Evolutionary conservation across 2,113 vertebrate genomes (phyloP), one percentile per base, ranked within the genome.

Genomic region (Crocuta crocuta): DNA sequence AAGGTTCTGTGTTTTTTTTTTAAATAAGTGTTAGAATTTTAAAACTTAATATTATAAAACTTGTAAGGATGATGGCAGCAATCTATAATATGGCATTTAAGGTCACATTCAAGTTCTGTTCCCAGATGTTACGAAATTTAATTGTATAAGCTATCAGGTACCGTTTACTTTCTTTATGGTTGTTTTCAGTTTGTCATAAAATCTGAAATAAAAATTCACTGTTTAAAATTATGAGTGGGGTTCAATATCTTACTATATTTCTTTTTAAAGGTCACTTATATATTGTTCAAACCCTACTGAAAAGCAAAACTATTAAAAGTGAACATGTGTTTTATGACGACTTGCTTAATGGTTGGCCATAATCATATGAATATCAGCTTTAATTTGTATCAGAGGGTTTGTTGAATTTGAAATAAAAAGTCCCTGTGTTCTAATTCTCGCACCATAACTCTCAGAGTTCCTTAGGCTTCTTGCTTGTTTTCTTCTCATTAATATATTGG

Each of bases 261-360:
- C 65, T 86, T 81, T 95, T 95, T 35, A 85, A 76, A 88, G 71
- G 15, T 19, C 11, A 58, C 39, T 80, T 89, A 81, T 3, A 31
- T 85, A 53, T 73, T 82, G 45, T 82, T 96, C 39, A 68, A 76
- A 73, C 66, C 23, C 95, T 79, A 79, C 15, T 79, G 73, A 65
- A 95, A 96, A 97, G 28, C 19, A 76, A 78, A 96, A 82, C 70
- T 85, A 35, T 95, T 55, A 58, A 91, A 94, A 83, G 50, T 50
- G 55, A 79, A 89, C n/a, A 39, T 71, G 2, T 24, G 58, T 88
- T 82, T 96, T 79, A 79, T 71, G 31, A 95, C 58, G 26, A 88
- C 55, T 83, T 89, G 39, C 13, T 92, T 89, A 86, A 85, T 96
- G 31, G 26, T 24, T 33, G 76, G 26, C n/a, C 58, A n/a, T 80